Evolutionary conservation across 2,113 vertebrate genomes (phyloP), one percentile per base, ranked within the genome.

Genomic region (Rallus limicola): DNA sequence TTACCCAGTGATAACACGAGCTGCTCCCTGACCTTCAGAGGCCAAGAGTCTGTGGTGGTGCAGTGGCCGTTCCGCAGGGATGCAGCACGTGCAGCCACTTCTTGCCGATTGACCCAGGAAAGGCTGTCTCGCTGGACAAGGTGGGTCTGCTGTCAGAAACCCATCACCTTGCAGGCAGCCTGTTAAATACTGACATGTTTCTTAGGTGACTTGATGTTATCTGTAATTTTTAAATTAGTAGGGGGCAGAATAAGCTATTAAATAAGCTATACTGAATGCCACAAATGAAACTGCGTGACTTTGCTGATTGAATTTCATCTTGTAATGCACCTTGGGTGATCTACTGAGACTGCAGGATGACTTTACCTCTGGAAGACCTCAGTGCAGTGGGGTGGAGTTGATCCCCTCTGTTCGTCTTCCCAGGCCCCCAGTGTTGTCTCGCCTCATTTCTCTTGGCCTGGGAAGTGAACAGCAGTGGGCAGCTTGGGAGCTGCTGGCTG

Each of bases 1-100:
- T 76, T 87, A 12, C 34, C 33, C 28, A 10, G 3, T 13, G 83
- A 29, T 13, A 1, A 16, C 0, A 11, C 44, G 60, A 65, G 77
- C 50, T 91, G 40, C 81, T 85, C 0, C 10, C 59, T 91, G 87
- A 74, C 82, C 78, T 94, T 94, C 70, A 16, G 18, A 10, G 63
- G 40, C 40, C 1, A 5, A 4, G 25, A 5, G 28, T 4, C 42
- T 0, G 0, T 31, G 60, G 20, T 38, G 48, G 28, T 29, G 18
- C 40, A 5, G 36, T 26, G 69, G 26, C 83, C 69, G 38, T 86
- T 69, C 62, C 0, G 2, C 48, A 14, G 28, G 81, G 82, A 56
- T 2, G 0, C 13, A 16, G 33, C 53, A 8, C 0, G 2, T 68
- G 80, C 77, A 16, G 74, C 0, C 0, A 21, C 31, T 48, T 53